Evolutionary conservation across 1,140 invertebrate species (phyloP), one percentile per base, ranked within the genome.

Genomic region (Lutraria rhynchaena): DNA sequence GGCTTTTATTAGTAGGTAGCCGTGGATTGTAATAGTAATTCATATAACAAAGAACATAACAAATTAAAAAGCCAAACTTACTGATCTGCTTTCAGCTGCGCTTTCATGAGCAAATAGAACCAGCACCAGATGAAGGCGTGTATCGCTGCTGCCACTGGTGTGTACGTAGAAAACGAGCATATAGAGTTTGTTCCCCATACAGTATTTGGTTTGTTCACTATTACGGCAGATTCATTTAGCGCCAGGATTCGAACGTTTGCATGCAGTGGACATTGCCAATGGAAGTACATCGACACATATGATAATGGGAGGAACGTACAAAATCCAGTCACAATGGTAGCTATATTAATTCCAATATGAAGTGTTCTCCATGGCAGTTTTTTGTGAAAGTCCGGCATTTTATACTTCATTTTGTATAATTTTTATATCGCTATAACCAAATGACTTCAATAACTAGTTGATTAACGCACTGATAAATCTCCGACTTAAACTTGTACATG

Each of bases 61-160:
- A 63, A 33, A 31, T 11, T 63, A 13, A 63, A 31, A 37, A 33
- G 4, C 5, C 19, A 1, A 31, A 80, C 76, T 69, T 80, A 80
- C 76, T 60, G 44, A 22, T 80, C 76, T n/a, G 44, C 13, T 44
- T 80, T 80, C 15, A 80, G 27, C 24, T 80, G 76, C 9, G 17
- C 41, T 60, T 70, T 80, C 46, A 80, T 53, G 9, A 80, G 49
- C 22, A 80, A 15, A 49, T 55, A 80, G 27, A 67, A 80, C 76
- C 76, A 80, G 51, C 60, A 69, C 76, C 76, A 80, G 5, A 80
- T 80, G 53, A 80, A 80, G 3, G 76, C 76, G 33, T 80, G 76
- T 15, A 67, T 51, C 27, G 63, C 46, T 0, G 44, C 41, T 13
- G 67, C 19, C 15, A 80, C 7, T 5, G 65, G 63, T 11, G 76